Evolutionary conservation across 2,888 invertebrate genomes (phyloP), one percentile per base, ranked within the genome.

Genomic region (Mycogona germanica): DNA sequence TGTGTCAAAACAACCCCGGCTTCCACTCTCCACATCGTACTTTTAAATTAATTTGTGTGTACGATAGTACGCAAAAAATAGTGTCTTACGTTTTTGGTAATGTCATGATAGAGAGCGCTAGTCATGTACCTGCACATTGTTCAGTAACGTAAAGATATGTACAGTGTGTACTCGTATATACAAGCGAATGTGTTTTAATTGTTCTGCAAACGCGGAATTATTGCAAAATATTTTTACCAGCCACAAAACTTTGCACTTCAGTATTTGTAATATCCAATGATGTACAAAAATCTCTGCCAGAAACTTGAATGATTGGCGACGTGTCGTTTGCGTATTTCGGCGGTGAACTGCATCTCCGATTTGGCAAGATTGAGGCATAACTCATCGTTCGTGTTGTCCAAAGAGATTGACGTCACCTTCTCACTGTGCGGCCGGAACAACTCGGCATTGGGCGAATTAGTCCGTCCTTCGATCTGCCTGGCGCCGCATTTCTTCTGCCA

Each of bases 291-390:
- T 23, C 23, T 23, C 14, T 21, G 35, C 51, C 51, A 51, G 3
- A 4, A 14, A n/a, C 26, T 41, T 14, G n/a, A 25, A 41, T 56
- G 47, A 2, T 32, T 26, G 19, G 23, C 19, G 6, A 28, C 21
- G 17, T 56, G 56, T n/a, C 30, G 9, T 29, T 12, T 14, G 17
- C 56, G 38, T 19, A 56, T 37, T 44, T 56, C 53, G 21, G 17
- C 29, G 12, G 56, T 56, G 45, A 46, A 56, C 12, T 47, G 40
- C 21, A 54, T 42, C 26, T 56, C 56, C 9, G 53, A 17, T 19
- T 48, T 54, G n/a, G 53, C 53, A 42, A 56, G 26, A 2, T 32
- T 9, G 32, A 35, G 28, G 35, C 56, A 56, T 2, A 55, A 46
- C 14, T 44, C 21, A 5, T 19, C 25, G 25, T 29, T 23, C 19